Evolutionary conservation across 2,797 vertebrate species (phyloP).

Genomic region (Toxotes lorentzi): DNA sequence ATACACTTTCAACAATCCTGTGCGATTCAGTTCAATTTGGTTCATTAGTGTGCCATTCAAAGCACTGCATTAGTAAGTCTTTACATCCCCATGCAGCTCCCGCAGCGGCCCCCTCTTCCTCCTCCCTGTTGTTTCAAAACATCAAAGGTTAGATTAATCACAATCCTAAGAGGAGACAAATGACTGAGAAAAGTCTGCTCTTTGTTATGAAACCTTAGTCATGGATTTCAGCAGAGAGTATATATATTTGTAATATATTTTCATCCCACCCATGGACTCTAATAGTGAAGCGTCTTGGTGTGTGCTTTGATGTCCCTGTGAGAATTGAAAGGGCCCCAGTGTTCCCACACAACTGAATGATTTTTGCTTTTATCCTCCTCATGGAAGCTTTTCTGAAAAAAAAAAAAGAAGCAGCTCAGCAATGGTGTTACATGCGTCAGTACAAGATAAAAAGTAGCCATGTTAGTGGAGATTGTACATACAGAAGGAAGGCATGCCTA

Average conservation of each 20-base stretch:
- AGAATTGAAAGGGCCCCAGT: conserved; percentile 64
- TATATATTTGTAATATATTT: conserved; percentile 69
- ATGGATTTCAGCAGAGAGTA: conserved; percentile 59
- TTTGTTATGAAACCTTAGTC: conserved; percentile 58
- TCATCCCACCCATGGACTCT: conserved; percentile 68
- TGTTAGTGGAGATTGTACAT: conserved; percentile 23
- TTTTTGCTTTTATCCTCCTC: conserved; percentile 65
- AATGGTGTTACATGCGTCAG: conserved; percentile 39
- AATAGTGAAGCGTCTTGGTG: conserved; percentile 67
- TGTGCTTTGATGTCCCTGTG: conserved; percentile 74
- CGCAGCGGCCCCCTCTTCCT: conserved; percentile 44
- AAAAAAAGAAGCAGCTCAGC: conserved; percentile 9
- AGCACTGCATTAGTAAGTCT: conserved; percentile 47
- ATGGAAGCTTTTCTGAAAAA: conserved; percentile 39
- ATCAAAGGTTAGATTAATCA: conserved; percentile 77
- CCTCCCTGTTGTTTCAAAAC: conserved; percentile 68
- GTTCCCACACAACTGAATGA: conserved; percentile 66
- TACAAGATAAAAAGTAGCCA: conserved; percentile 25
- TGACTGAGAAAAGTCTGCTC: conserved; percentile 58
- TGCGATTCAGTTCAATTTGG: conserved; percentile 67
- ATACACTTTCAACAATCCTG: conserved; percentile 55
- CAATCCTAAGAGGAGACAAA: conserved; percentile 60
- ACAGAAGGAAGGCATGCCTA: conserved; percentile 7
- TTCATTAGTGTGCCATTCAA: conserved; percentile 73
- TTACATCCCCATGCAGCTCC: conserved; percentile 53